Percentiles rank a stretch among this genome's conserved stretches.
Conservation (phyloP, 2,113 vertebrate species). For the Ivindomyrus marchei region DNA sequence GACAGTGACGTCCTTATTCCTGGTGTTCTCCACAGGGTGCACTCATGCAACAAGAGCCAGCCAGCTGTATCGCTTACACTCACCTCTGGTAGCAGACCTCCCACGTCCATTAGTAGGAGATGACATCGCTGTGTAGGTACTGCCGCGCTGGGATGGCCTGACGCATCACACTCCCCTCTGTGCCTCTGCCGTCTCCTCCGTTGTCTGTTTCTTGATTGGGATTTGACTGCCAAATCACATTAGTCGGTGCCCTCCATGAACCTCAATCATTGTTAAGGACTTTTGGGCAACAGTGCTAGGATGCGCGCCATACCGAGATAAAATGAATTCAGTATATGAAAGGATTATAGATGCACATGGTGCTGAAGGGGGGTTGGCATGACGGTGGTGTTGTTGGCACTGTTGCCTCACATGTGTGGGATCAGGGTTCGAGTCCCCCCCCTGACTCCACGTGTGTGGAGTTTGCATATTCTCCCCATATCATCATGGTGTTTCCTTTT, state of each 20-base stretch:
- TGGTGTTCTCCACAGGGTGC: neutral
- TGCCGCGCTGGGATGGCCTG: neutral
- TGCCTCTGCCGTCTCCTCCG: neutral
- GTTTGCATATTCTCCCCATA: too few relatives aligned
- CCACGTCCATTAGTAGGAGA: neutral
- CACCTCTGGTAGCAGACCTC: neutral
- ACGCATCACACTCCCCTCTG: neutral
- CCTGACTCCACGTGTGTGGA: neutral
- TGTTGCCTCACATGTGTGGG: neutral
- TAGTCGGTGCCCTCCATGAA: neutral
- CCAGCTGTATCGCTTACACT: neutral
- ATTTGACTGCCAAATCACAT: neutral
- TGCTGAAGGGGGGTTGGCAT: neutral
- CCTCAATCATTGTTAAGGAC: neutral
- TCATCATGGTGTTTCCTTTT: too few relatives aligned
- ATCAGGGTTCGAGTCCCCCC: neutral
- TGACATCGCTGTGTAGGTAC: neutral
- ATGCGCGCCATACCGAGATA: neutral
- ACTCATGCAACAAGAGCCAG: neutral
- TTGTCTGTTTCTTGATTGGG: neutral
- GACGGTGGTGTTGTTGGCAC: too few relatives aligned
- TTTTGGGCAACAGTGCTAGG: neutral
- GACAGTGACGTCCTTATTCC: neutral
- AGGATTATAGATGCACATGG: neutral
- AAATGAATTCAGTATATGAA: neutral